Base-by-base conservation (phyloP, 2,888 invertebrate genomes). In the Pristionchus fissidentatus region DNA sequence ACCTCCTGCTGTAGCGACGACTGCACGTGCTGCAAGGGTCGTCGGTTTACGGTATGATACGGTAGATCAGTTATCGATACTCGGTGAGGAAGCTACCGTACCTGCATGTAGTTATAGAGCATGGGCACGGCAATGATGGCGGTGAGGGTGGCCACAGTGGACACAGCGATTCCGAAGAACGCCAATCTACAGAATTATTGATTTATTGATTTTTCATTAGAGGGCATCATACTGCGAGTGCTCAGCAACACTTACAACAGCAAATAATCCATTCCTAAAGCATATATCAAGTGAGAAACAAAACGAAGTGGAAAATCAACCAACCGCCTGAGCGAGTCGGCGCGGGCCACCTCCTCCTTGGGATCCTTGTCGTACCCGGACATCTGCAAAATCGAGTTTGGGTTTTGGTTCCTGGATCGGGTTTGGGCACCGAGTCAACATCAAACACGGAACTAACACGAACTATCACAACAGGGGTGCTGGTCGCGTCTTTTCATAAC, bases 21-120 rank as follows among this genome's bases (percentile, higher is more conserved):
- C 83, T 83, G 83, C 26, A 83, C 43, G 83, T 83, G 83, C 83
- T 83, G 83, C 80, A 81, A 60, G 35, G 32, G 1, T 3, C 10
- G 10, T 38, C 4, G 49, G 29, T 43, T n/a, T 41, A 41, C 46
- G 73, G 43, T 73, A 77, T 32, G 75, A 5, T 49, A 77, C 46
- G 49, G 32, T 77, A 46, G 49, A n/a, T 73, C 41, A 62, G 62
- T 62, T 29, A 19, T 55, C 32, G 32, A 62, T 62, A 70, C 13
- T 46, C 46, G 75, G 29, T 75, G 5, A 22, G n/a, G 2, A 19
- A 19, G 35, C 55, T 57, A 77, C 46, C 46, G 60, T 81, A 81
- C 80, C 80, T 81, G 80, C 83, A 83, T 83, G 83, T 83, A 83
- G 83, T 83, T 83, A 73, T 83, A 83, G 43, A 83, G 83, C 83